Percentiles rank a stretch among this genome's conserved stretches.
These are phyloP conservation scores for Gryon sp. DNA, from an alignment of 1,140 invertebrate species.

Conservation along the genomic window DNA sequence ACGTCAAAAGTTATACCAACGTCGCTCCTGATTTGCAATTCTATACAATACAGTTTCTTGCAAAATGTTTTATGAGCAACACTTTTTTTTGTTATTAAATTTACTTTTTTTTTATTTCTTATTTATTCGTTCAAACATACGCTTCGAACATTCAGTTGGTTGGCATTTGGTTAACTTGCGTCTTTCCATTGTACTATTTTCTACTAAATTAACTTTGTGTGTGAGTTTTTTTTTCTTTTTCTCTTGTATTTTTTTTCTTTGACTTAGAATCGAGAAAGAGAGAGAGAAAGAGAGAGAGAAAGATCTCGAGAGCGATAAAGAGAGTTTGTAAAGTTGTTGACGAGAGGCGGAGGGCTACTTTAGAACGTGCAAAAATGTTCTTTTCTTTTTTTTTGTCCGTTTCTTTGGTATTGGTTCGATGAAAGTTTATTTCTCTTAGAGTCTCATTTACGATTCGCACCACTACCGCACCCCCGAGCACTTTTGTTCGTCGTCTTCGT, in stretches of 20 bases:
- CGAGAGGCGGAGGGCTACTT: constrained; percentile 40
- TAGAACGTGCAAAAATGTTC: constrained; percentile 4
- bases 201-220: constrained; percentile 53
- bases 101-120: no score
- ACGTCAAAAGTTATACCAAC: constrained; percentile 12
- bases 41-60: constrained; percentile 42
- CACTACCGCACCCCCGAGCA: constrained; percentile 51
- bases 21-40: constrained; percentile 41
- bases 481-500: constrained; percentile 33
- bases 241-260: constrained; percentile 2
- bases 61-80: constrained; percentile 44
- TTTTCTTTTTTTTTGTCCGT: constrained; percentile 42
- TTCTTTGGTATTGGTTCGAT: constrained; percentile 2
- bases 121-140: no score
- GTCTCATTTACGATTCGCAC: constrained; percentile 37
- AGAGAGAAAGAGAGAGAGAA: no score
- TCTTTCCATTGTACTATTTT: constrained; percentile 56
- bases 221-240: neutral
- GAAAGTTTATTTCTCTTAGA: constrained; percentile 12
- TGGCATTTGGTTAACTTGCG: constrained; percentile 39
- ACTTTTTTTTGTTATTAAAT: no score
- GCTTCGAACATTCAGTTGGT: constrained; percentile 26
- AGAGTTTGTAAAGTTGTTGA: constrained; percentile 47
- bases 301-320: no score
- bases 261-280: constrained; percentile 19